Evolutionary conservation across 2,113 vertebrate species (phyloP), one percentile per base, ranked within the genome.

Genomic region (Genyomyrus donnyi): DNA sequence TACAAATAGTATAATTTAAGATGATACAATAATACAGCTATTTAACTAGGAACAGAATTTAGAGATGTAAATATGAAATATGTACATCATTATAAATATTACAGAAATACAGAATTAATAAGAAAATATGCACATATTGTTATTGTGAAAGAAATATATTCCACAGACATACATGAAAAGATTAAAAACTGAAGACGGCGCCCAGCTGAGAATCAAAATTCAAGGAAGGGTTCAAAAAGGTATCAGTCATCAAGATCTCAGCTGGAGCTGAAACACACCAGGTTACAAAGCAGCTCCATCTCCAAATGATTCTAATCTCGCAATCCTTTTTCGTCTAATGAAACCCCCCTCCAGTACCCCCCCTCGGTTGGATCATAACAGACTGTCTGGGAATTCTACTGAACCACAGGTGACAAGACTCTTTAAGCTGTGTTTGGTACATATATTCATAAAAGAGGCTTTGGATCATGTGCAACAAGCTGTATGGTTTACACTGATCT

Each of bases 181-280:
- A 80, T 80, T 42, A 39, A 80, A 35, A 39, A 80, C 13, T 80
- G 42, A 35, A 80, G 35, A 80, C 15, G 1, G 35, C 17, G 35
- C 74, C 74, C 74, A 80, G 74, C 74, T 80, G 31, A 80, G 74
- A 80, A 80, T 80, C 35, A 80, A 80, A 80, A 80, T 42, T 80
- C 74, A 42, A 7, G 42, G 31, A 80, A 80, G 35, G 35, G 35
- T 42, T 80, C 74, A 80, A 80, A 35, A 80, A 80, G 74, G 35
- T 80, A 42, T 80, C 31, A 80, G 31, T 80, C 74, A 80, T 42
- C 74, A 80, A 42, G 74, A 19, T 80, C 74, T 39, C 74, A 80
- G 74, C 17, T 80, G 74, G 74, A 80, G 74, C 15, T 19, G 35
- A 11, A 80, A 80, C 74, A 1, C 70, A 77, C 31, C 35, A 77